Evolutionary conservation across 2,113 vertebrate species (phyloP).

Genomic region (Narcine bancroftii): DNA sequence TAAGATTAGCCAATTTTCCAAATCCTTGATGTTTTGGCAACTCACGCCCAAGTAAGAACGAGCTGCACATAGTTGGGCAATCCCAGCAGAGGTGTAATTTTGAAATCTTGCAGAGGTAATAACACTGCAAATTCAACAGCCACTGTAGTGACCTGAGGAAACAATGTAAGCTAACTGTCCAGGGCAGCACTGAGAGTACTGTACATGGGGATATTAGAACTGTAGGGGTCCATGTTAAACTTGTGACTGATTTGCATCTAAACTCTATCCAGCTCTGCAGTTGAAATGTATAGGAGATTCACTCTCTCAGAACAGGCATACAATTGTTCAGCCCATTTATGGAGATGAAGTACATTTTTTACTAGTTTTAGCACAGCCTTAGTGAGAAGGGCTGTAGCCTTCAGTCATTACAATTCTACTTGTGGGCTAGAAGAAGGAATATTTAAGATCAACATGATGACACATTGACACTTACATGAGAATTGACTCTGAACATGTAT

Average conservation of each 20-base stretch:
- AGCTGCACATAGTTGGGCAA: neutral
- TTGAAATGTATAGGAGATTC: too few species aligned
- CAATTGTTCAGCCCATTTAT: too few species aligned
- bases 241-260: too few species aligned
- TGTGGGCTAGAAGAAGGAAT: too few species aligned
- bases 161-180: neutral
- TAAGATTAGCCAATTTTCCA: neutral
- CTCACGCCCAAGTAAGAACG: neutral
- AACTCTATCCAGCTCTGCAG: neutral
- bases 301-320: too few species aligned
- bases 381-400: too few species aligned
- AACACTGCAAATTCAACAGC: neutral
- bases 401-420: too few species aligned
- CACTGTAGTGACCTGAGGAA: neutral
- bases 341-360: too few species aligned
- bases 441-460: too few species aligned
- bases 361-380: too few species aligned
- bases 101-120: neutral
- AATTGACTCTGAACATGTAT: too few species aligned
- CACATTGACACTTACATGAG: too few species aligned
- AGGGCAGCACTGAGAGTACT: neutral
- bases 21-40: neutral
- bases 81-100: neutral
- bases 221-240: neutral
- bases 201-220: neutral